A percentile compares a stretch with the other conserved stretches of the same genome.
Conservation (phyloP, 2,797 vertebrate genomes). For the Tympanoctomys barrerae region DNA sequence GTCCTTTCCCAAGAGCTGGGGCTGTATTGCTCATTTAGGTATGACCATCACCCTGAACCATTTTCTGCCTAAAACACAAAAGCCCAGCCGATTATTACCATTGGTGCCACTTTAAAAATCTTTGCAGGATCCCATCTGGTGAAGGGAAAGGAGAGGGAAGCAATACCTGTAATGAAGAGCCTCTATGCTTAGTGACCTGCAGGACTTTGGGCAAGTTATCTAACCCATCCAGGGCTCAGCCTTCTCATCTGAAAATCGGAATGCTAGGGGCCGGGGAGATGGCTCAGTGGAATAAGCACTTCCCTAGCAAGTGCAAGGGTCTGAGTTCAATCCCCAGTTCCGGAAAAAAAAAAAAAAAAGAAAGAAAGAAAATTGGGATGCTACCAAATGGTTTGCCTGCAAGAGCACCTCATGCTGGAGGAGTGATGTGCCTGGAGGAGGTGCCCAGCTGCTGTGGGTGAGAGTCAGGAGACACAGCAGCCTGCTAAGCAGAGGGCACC, state of each 20-base stretch:
- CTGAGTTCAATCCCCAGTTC: no score
- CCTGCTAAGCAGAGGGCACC: background rate
- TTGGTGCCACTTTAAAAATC: background rate
- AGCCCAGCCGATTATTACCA: background rate
- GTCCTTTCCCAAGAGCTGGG: background rate
- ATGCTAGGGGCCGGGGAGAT: no score
- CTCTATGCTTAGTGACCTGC: background rate
- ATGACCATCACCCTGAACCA: background rate
- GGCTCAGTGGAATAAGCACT: no score
- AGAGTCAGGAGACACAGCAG: background rate
- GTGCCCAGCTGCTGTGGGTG: background rate
- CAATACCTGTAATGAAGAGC: background rate
- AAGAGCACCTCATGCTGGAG: background rate
- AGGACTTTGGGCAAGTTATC: background rate
- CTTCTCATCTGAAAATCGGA: background rate
- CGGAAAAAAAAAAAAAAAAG: background rate
- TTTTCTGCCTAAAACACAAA: background rate
- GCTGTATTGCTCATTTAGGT: background rate
- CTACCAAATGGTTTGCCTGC: background rate
- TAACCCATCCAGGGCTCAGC: background rate
- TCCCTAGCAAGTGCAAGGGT: no score
- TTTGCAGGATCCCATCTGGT: background rate
- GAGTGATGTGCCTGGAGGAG: background rate
- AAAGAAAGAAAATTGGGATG: background rate
- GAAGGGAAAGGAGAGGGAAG: background rate